Evolutionary conservation across 2,113 vertebrate genomes (phyloP).

Genomic region (Marcusenius ussheri): DNA sequence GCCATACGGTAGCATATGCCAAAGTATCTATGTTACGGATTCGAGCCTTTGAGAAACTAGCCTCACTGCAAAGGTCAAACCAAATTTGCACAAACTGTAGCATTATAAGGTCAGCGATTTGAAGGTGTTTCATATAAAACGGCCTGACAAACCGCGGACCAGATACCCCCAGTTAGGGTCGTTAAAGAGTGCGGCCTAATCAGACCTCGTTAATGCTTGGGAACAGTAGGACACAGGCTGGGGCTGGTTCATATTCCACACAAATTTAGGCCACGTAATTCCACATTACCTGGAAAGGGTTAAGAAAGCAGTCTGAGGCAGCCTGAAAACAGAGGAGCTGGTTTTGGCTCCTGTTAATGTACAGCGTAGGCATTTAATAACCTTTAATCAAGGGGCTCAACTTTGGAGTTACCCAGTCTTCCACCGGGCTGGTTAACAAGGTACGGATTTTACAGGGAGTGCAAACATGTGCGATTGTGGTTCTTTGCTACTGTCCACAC

Average conservation of each 20-base stretch:
- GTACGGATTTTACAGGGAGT: not conserved
- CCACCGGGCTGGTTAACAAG: not conserved
- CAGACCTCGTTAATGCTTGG: not conserved
- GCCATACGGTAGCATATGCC: not conserved
- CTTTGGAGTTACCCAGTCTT: not conserved
- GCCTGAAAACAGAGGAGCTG: not conserved
- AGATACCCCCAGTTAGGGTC: not conserved
- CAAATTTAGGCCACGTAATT: not conserved
- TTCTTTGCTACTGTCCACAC: not conserved
- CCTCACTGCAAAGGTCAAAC: not conserved
- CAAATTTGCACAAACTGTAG: not conserved
- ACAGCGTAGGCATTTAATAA: not conserved
- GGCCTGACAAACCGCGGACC: not conserved
- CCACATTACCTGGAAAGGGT: not conserved
- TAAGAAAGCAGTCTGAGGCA: not conserved
- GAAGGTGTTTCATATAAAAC: conserved; percentile 13
- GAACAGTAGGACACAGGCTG: not conserved
- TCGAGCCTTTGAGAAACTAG: not conserved
- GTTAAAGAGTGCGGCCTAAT: not conserved
- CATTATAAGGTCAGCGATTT: not conserved
- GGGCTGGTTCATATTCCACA: not conserved
- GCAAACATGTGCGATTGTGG: not conserved
- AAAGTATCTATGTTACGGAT: not conserved
- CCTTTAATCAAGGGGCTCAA: not conserved
- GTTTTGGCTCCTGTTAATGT: not conserved